phyloP scores from a whole-genome alignment of 2,888 invertebrate species.

The Drosophila gaucha region DNA sequence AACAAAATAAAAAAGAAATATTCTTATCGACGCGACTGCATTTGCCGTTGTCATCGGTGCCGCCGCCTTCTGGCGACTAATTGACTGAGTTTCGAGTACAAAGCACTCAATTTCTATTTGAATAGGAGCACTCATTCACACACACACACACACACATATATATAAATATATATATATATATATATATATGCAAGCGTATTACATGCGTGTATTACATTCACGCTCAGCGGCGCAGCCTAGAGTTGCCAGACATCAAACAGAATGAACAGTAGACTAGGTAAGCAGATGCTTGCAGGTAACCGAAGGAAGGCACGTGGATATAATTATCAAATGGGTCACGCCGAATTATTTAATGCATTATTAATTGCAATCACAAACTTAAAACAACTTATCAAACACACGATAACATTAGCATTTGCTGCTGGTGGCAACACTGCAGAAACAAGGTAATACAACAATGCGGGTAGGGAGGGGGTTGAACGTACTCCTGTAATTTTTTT shows the following conservation, averaged over 20 bases:
- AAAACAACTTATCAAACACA: neutral
- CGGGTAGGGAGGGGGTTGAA: constrained; percentile 6
- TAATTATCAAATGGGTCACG: constrained; percentile 15
- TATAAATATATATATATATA: no score
- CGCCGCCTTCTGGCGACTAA: constrained; percentile 61
- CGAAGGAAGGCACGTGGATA: constrained; percentile 31
- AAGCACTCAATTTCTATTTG: constrained; percentile 74
- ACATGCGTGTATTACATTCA: constrained; percentile 48
- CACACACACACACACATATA: constrained; percentile 17
- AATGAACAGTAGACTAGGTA: constrained; percentile 22
- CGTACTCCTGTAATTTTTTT: constrained; percentile 19
- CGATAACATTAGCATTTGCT: constrained; percentile 9
- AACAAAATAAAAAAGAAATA: constrained; percentile 13
- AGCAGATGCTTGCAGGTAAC: constrained; percentile 21
- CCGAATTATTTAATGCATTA: constrained; percentile 9
- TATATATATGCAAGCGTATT: constrained; percentile 11
- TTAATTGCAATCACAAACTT: constrained; percentile 10
- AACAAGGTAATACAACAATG: constrained; percentile 38
- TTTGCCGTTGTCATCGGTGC: constrained; percentile 41
- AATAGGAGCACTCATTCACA: constrained; percentile 59
- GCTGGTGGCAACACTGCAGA: constrained; percentile 45
- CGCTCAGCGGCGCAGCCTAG: constrained; percentile 38
- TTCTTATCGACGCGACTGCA: constrained; percentile 31
- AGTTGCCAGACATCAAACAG: constrained; percentile 43
- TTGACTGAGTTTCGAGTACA: constrained; percentile 61